Evolutionary conservation across 2,888 invertebrate species (phyloP), one percentile per base, ranked within the genome.

Genomic region (Cosmopolites sordidus): DNA sequence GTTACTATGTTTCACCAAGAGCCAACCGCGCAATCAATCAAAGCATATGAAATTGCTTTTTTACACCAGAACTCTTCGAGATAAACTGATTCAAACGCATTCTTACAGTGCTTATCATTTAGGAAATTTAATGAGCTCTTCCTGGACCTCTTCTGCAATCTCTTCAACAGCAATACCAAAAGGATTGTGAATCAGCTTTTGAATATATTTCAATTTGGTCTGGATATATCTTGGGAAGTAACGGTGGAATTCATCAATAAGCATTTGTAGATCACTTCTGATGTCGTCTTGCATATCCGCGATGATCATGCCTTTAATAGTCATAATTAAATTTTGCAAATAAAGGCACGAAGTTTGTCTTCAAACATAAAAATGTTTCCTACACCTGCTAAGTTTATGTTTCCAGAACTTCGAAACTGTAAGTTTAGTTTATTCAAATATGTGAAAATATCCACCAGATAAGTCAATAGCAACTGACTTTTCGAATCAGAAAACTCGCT

Each of bases 401-500:
- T 22, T 22, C 22, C 22, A 8, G 22, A 22, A 22, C 22, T 8
- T 22, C 8, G 8, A 3, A 22, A 8, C 8, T 22, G 22, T 8
- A 22, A 5, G 8, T 22, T 22, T 8, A 22, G 8, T 22, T 22
- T 22, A 22, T 22, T 22, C 8, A 22, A 22, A 8, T 22, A 8
- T 22, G 22, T 22, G 22, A 22, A 22, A 22, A 22, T 22, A 22
- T 22, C 22, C 22, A 22, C 22, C 3, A 54, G 44, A 42, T 51
- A 55, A 42, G 48, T 50, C 29, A 51, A 51, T 29, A 9, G 16
- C 16, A 51, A 40, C 30, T 46, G 45, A 51, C 43, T 5, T 22
- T 3, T 8, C 22, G 22, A 8, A 8, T 22, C 8, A 22, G 22
- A 5, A 11, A 49, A 49, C 37, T 43, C 16, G 43, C 16, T 43